Conservation (phyloP, 2,113 vertebrate genomes). For the Lanius ludovicianus region DNA sequence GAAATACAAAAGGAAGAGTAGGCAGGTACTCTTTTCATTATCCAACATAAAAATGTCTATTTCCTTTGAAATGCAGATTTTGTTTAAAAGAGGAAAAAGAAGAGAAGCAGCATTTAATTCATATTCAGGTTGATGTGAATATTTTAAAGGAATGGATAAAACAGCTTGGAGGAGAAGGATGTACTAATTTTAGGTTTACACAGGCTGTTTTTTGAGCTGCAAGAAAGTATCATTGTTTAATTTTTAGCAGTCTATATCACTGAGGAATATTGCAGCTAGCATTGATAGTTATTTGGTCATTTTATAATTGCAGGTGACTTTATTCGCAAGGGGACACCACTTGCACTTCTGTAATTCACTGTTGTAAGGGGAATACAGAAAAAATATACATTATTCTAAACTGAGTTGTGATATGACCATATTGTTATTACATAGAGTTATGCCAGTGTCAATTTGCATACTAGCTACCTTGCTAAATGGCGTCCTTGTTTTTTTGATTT, state of each 20-base stretch:
- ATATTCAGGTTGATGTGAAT: background rate
- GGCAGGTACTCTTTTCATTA: conserved; percentile 19
- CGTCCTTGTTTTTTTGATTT: background rate
- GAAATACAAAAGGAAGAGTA: background rate
- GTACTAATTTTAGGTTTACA: background rate
- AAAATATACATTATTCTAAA: background rate
- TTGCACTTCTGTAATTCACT: background rate
- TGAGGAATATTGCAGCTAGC: background rate
- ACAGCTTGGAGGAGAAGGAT: background rate
- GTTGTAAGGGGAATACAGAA: background rate
- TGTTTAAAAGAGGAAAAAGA: background rate
- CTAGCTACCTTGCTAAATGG: background rate
- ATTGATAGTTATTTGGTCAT: background rate
- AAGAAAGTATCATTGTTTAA: background rate
- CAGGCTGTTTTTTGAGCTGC: background rate
- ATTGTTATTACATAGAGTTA: background rate
- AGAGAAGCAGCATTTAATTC: background rate
- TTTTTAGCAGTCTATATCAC: background rate
- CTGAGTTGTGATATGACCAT: background rate
- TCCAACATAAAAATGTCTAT: background rate
- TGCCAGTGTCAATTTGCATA: background rate
- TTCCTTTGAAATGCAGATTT: conserved; percentile 61
- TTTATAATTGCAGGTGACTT: background rate
- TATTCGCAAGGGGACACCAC: background rate
- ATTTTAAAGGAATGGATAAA: background rate